phyloP scores from a whole-genome alignment of 1,140 invertebrate species.

The Drosophila kikkawai region DNA sequence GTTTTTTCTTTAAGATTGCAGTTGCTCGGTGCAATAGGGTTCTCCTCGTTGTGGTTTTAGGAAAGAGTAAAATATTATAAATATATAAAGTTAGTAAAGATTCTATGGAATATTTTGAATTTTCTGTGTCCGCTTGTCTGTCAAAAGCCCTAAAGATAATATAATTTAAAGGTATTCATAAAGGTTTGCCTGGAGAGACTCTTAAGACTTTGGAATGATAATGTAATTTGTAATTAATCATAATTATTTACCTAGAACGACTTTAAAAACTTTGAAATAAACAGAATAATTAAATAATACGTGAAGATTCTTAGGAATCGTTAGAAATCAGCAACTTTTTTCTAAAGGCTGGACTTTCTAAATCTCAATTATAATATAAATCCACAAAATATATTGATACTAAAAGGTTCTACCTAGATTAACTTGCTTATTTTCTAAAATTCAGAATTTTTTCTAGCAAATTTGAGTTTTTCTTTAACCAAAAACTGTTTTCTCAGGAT shows the following conservation, averaged over 20 bases:
- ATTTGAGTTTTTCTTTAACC: neutral
- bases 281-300: neutral
- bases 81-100: neutral
- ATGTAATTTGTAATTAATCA: no score
- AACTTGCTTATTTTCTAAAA: neutral
- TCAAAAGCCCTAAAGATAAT: neutral
- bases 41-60: neutral
- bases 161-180: neutral
- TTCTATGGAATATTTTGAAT: neutral
- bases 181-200: neutral
- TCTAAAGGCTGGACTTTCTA: no score
- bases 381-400: neutral
- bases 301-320: neutral
- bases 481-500: no score
- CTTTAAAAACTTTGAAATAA: no score
- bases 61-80: no score
- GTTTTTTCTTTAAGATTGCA: neutral
- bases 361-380: no score
- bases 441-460: neutral
- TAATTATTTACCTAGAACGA: neutral
- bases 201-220: neutral
- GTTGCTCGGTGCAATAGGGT: neutral
- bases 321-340: no score
- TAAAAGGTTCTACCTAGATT: neutral
- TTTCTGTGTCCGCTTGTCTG: neutral